Conservation (phyloP, 2,888 invertebrate species). For the Oscheius sp. region DNA sequence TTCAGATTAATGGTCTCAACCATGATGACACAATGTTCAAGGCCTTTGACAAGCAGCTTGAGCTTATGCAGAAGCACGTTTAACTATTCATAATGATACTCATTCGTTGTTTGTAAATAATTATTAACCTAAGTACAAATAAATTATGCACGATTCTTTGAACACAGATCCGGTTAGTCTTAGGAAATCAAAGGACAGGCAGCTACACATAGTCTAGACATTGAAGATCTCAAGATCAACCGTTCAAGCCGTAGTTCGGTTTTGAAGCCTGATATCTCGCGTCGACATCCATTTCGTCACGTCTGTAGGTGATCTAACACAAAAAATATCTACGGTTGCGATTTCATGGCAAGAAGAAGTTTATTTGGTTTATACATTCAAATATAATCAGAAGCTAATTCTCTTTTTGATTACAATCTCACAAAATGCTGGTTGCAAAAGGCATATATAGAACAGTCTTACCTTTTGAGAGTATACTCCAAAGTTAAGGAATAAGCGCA, state of each 20-base stretch:
- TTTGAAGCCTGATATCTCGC: too few species aligned
- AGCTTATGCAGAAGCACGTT: constrained; percentile 8
- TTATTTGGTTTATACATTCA: not conserved
- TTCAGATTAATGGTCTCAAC: constrained; percentile 24
- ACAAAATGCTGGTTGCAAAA: too few species aligned
- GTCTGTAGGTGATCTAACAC: too few species aligned
- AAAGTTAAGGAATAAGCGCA: not conserved
- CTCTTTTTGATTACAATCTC: not conserved
- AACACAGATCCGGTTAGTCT: not conserved
- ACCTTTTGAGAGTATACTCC: constrained; percentile 22
- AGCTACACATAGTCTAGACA: too few species aligned
- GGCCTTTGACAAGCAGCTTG: constrained; percentile 3
- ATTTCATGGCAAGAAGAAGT: too few species aligned
- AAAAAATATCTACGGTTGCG: too few species aligned
- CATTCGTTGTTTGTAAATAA: not conserved
- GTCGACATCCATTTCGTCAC: too few species aligned
- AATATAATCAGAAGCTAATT: not conserved
- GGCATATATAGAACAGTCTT: too few species aligned
- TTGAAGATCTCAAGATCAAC: too few species aligned
- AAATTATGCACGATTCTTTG: not conserved
- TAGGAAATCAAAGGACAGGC: not conserved
- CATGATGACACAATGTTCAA: constrained; percentile 29
- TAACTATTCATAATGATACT: not conserved
- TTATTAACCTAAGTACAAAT: too few species aligned
- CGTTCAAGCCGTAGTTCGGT: too few species aligned